Evolutionary conservation across 1,140 invertebrate species (phyloP).

Genomic region (Eriosoma lanigerum): DNA sequence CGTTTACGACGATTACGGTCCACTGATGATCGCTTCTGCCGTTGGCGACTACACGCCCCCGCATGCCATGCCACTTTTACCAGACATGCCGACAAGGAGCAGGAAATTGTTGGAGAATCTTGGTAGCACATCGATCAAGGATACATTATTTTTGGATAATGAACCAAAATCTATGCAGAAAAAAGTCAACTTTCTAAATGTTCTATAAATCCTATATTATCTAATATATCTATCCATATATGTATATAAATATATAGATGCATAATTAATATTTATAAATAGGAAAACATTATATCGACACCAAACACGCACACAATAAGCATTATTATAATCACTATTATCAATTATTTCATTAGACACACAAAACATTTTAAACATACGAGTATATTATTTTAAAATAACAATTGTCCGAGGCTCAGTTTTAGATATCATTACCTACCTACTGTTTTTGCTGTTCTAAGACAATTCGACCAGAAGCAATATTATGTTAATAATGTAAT

Average conservation of each 20-base stretch:
- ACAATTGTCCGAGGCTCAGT: no score
- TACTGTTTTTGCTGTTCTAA: no score
- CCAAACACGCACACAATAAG: background rate
- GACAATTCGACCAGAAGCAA: no score
- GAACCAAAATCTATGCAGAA: constrained; percentile 55
- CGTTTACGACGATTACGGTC: constrained; percentile 61
- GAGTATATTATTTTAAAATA: no score
- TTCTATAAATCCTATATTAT: constrained; percentile 1
- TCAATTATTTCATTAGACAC: no score
- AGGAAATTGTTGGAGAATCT: constrained; percentile 66
- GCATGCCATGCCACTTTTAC: constrained; percentile 67
- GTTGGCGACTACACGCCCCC: constrained; percentile 61
- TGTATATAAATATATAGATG: no score
- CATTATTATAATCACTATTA: background rate
- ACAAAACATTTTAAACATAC: no score
- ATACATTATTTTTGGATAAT: constrained; percentile 54
- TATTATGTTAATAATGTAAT: no score
- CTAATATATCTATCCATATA: no score
- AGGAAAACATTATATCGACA: no score
- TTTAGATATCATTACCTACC: no score
- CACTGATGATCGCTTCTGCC: constrained; percentile 54
- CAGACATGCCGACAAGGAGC: constrained; percentile 66
- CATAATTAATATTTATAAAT: no score
- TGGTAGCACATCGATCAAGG: constrained; percentile 62
- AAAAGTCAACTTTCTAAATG: constrained; percentile 57